phyloP scores from a whole-genome alignment of 2,888 invertebrate genomes.

The Ormyrus rosae region DNA sequence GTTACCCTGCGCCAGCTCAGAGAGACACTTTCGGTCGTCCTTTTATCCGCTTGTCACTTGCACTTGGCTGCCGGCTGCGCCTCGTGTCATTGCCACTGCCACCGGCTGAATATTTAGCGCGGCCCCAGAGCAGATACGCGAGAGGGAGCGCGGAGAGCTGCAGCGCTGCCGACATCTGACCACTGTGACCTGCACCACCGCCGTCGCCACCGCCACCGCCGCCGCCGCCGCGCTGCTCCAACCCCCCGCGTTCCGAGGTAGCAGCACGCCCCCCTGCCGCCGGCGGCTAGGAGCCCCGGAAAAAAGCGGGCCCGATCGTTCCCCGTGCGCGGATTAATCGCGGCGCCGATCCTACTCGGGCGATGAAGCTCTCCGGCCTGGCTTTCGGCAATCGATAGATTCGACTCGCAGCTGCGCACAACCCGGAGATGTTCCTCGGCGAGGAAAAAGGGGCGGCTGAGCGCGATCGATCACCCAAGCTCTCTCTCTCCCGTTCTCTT shows the following conservation, averaged over 20 bases:
- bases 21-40: neutral
- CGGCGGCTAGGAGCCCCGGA: neutral
- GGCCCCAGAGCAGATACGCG: neutral
- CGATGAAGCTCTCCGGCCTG: neutral
- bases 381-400: constrained; percentile 60
- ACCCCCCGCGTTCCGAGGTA: constrained; percentile 1
- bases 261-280: constrained; percentile 22
- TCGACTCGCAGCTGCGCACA: constrained; percentile 60
- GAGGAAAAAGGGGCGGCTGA: too few species aligned
- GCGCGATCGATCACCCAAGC: neutral
- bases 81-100: constrained; percentile 54
- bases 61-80: constrained; percentile 12
- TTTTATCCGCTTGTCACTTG: constrained; percentile 41
- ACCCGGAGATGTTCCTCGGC: constrained; percentile 25
- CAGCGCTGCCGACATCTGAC: constrained; percentile 62
- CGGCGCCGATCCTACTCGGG: too few species aligned
- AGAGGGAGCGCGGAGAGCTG: neutral
- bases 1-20: constrained; percentile 10
- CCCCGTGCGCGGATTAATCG: too few species aligned
- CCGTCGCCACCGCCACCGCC: neutral
- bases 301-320: too few species aligned
- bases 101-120: constrained; percentile 22
- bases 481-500: constrained; percentile 4
- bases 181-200: constrained; percentile 61
- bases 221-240: neutral